Percentiles rank a stretch among this genome's conserved stretches.
phyloP scores from a whole-genome alignment of 2,797 vertebrate species.

The Echiichthys vipera region DNA sequence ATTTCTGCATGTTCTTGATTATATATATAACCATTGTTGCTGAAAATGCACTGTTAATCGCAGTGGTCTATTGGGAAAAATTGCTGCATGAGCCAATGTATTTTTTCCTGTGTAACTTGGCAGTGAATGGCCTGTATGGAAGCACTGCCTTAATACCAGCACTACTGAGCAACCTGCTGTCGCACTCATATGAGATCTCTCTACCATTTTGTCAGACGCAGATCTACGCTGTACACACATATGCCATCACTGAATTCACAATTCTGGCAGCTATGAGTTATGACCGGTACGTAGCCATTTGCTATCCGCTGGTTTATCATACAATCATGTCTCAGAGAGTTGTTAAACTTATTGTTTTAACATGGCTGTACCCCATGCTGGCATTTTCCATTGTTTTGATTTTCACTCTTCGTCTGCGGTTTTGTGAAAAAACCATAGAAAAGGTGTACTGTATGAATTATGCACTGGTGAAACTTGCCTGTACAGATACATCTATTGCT shows the following conservation, averaged over 20 bases:
- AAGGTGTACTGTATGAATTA: slow-evolving; percentile 65
- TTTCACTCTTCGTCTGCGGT: slow-evolving; percentile 44
- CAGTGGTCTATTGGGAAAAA: slow-evolving; percentile 56
- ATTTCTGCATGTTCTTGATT: slow-evolving; percentile 64
- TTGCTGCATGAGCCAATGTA: slow-evolving; percentile 72
- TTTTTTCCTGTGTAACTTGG: slow-evolving; percentile 64
- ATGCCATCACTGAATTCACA: slow-evolving; percentile 64
- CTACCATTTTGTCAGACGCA: slow-evolving; percentile 55
- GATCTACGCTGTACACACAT: slow-evolving; percentile 65
- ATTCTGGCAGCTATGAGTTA: slow-evolving; percentile 74
- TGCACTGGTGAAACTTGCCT: slow-evolving; percentile 61
- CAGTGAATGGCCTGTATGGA: slow-evolving; percentile 64
- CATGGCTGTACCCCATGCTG: slow-evolving; percentile 64
- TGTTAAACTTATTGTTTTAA: slow-evolving; percentile 49
- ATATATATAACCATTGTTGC: slow-evolving; percentile 55
- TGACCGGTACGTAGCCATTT: slow-evolving; percentile 71
- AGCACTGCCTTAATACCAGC: slow-evolving; percentile 61
- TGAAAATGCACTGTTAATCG: slow-evolving; percentile 53
- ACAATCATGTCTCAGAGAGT: slow-evolving; percentile 59
- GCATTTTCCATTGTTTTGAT: slow-evolving; percentile 44
- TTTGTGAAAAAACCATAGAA: slow-evolving; percentile 56
- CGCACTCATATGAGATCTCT: slow-evolving; percentile 46
- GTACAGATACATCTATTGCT: slow-evolving; percentile 39
- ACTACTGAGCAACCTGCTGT: slow-evolving; percentile 49
- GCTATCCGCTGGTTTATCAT: slow-evolving; percentile 66